Percentiles rank a stretch among this genome's conserved stretches.
phyloP scores from a whole-genome alignment of 2,113 vertebrate genomes.

The Tursiops truncatus region DNA sequence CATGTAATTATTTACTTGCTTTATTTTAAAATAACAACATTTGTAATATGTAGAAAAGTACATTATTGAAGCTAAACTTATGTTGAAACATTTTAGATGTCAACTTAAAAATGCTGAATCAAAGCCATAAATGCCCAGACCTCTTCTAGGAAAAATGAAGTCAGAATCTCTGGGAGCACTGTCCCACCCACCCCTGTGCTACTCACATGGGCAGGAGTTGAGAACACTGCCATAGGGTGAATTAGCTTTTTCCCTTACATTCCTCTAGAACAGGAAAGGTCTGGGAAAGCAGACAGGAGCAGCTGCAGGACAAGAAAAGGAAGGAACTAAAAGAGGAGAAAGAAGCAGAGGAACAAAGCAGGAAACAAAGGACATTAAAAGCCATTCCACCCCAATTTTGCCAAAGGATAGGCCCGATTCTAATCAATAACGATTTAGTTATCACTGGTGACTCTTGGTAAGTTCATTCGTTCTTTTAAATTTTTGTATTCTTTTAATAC shows the following conservation, averaged over 20 bases:
- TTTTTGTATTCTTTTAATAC: background rate
- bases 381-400: background rate
- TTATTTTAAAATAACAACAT: slow-evolving; percentile 13
- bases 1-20: background rate
- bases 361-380: background rate
- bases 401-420: background rate
- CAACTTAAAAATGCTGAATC: background rate
- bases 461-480: background rate
- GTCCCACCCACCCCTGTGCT: too few species aligned
- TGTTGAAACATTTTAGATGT: background rate
- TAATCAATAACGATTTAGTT: background rate
- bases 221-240: background rate
- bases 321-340: background rate
- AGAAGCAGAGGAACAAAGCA: background rate
- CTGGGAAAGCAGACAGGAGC: background rate
- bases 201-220: background rate
- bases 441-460: background rate
- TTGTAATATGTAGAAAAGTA: background rate
- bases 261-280: background rate
- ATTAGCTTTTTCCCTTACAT: background rate
- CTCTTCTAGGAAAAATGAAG: background rate
- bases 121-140: background rate
- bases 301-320: background rate
- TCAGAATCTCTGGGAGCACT: background rate
- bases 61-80: background rate